These are phyloP conservation scores for Coptodon bakossiorum DNA, from an alignment of 2,113 vertebrate genomes.

Conservation along the genomic window DNA sequence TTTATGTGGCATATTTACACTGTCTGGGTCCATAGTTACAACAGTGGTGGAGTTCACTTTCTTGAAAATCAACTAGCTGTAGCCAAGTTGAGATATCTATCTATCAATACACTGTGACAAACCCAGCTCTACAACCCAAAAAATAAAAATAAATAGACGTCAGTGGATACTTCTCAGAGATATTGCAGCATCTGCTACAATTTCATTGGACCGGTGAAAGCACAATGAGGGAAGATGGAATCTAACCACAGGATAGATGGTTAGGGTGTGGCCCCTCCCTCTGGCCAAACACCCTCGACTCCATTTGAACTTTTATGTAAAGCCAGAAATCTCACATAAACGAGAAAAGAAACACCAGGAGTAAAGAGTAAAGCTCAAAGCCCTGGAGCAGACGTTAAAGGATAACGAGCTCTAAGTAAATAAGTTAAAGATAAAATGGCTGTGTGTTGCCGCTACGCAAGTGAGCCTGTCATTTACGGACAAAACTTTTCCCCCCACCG, in stretches of 20 bases:
- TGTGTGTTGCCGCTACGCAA: neutral
- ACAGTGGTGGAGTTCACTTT: neutral
- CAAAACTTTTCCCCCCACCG: neutral
- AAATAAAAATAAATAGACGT: neutral
- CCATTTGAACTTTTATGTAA: conserved; percentile 36
- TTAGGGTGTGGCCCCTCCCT: conserved; percentile 59
- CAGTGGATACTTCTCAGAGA: neutral
- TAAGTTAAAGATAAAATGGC: neutral
- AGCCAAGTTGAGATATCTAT: neutral
- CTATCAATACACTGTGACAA: neutral
- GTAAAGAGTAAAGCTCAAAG: neutral
- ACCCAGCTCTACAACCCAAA: neutral
- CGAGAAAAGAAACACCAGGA: neutral
- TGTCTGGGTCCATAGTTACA: neutral
- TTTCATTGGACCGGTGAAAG: neutral
- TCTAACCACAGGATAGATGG: conserved; percentile 5
- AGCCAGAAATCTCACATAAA: neutral
- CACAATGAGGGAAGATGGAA: neutral
- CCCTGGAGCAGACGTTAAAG: neutral
- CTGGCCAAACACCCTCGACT: conserved; percentile 14
- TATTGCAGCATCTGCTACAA: neutral
- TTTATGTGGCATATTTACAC: neutral
- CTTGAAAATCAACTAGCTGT: neutral
- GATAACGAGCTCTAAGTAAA: neutral
- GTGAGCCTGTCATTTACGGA: neutral